Evolutionary conservation across 2,797 vertebrate species (phyloP).

Genomic region (Tenualosa ilisha): DNA sequence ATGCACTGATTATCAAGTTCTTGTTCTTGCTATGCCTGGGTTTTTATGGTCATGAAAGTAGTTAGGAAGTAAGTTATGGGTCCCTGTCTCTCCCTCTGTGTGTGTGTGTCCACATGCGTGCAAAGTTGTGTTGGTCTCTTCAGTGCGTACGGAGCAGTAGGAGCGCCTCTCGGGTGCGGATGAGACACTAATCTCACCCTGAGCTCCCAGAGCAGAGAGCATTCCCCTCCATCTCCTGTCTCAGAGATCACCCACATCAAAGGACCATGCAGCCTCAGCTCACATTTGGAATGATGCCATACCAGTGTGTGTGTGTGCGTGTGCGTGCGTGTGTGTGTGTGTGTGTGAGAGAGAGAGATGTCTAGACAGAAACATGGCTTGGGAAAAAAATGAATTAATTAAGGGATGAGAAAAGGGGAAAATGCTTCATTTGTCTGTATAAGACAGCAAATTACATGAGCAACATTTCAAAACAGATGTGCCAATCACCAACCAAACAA

Average conservation of each 20-base stretch:
- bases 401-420: no score
- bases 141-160: background rate
- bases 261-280: background rate
- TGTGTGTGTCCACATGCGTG: background rate
- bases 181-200: conserved; percentile 39
- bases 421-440: background rate
- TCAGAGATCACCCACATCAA: conserved; percentile 19
- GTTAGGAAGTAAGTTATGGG: background rate
- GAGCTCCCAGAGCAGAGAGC: conserved; percentile 32
- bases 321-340: background rate
- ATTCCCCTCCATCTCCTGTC: background rate
- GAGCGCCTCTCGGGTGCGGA: conserved; percentile 29
- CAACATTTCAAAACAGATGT: background rate
- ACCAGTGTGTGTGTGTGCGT: background rate
- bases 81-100: background rate
- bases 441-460: background rate
- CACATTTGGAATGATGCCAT: conserved; percentile 14
- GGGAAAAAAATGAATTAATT: background rate
- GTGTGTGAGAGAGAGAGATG: background rate
- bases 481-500: background rate
- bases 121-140: background rate
- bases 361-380: background rate
- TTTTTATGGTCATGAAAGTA: no score
- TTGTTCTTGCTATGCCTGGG: no score
- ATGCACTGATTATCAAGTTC: background rate